Evolutionary conservation across 2,797 vertebrate species (phyloP).

Genomic region (Brotogeris chrysoptera): DNA sequence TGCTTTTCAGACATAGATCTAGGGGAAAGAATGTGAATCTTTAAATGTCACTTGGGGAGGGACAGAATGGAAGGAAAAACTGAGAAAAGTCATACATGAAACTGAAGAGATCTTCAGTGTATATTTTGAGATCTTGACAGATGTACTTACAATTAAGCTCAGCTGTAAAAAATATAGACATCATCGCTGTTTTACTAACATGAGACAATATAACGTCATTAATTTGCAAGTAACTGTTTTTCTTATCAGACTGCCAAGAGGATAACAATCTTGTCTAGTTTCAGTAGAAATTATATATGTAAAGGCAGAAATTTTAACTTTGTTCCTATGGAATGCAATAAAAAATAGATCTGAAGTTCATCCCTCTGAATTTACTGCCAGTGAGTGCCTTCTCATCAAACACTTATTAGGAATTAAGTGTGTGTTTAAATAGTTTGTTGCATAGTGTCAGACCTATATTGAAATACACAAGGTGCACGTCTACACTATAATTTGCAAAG

Average conservation of each 20-base stretch:
- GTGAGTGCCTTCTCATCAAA: neutral
- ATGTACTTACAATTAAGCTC: neutral
- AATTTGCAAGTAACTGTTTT: neutral
- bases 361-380: neutral
- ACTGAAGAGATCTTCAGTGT: neutral
- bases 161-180: neutral
- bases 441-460: neutral
- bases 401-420: neutral
- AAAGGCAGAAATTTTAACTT: neutral
- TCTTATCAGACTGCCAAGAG: neutral
- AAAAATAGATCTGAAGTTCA: neutral
- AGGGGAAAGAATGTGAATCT: neutral
- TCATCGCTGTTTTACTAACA: neutral
- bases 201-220: neutral
- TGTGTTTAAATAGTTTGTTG: neutral
- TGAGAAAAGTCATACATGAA: neutral
- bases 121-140: constrained; percentile 2
- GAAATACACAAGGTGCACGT: neutral
- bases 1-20: neutral
- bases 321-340: neutral
- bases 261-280: neutral
- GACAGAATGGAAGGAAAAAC: neutral
- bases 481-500: neutral
- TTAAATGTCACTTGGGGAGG: neutral
- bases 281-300: neutral